A percentile compares a stretch with the other conserved stretches of the same genome.
Evolutionary conservation across 2,113 vertebrate species (phyloP).

Genomic region (Oreochromis spilurus): DNA sequence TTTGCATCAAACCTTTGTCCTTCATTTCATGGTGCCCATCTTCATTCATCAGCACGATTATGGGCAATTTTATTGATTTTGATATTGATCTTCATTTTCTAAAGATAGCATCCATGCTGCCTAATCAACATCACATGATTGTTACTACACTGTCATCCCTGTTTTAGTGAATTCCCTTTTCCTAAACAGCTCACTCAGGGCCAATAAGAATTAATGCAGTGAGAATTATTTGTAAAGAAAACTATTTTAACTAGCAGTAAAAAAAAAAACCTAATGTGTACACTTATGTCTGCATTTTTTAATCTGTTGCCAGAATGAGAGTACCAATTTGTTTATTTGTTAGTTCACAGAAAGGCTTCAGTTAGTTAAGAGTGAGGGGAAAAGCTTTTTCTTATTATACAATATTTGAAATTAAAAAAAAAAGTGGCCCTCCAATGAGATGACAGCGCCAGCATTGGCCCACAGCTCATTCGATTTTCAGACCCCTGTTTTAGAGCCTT

Average conservation of each 20-base stretch:
- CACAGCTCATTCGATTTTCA: not conserved
- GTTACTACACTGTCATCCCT: not conserved
- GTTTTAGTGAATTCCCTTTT: not conserved
- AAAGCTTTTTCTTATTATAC: not conserved
- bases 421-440: not conserved
- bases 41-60: not conserved
- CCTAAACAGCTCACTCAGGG: not conserved
- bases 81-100: not conserved
- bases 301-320: too few species aligned
- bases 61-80: not conserved
- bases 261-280: not conserved
- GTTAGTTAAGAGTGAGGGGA: too few species aligned
- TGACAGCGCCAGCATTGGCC: not conserved
- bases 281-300: not conserved
- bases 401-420: not conserved
- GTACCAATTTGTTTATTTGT: too few species aligned
- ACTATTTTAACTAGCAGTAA: not conserved
- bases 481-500: not conserved
- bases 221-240: not conserved
- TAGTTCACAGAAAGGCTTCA: too few species aligned
- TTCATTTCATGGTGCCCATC: accelerated
- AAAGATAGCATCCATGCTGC: not conserved
- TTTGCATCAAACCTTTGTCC: not conserved
- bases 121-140: not conserved
- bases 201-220: not conserved